Conservation (phyloP, 1,140 invertebrate genomes). For the Drosophila mayri region DNA sequence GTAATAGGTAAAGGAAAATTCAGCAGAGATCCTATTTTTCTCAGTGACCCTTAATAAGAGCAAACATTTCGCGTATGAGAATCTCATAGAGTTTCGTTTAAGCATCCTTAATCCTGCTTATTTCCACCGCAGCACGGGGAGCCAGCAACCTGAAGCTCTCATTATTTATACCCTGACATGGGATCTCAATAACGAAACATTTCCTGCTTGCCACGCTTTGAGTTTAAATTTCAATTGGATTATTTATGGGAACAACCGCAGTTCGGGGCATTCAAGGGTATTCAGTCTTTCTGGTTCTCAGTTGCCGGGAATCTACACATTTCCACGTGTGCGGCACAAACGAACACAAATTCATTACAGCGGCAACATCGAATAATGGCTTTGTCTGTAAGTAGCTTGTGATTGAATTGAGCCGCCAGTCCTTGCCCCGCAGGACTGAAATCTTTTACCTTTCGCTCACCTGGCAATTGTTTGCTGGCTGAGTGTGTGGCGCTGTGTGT, state of each 20-base stretch:
- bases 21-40: neutral
- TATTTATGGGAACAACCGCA: conserved; percentile 42
- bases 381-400: conserved; percentile 81
- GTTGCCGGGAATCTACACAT: conserved; percentile 19
- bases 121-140: conserved; percentile 53
- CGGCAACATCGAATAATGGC: conserved; percentile 67
- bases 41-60: conserved; percentile 16
- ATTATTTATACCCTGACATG: conserved; percentile 42
- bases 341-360: conserved; percentile 65
- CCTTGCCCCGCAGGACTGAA: conserved; percentile 43
- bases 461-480: conserved; percentile 44
- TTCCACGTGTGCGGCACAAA: conserved; percentile 58
- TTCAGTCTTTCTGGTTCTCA: neutral
- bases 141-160: conserved; percentile 20
- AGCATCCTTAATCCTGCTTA: conserved; percentile 78
- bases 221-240: conserved; percentile 50
- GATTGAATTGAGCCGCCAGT: conserved; percentile 77
- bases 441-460: conserved; percentile 50
- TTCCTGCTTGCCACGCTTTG: conserved; percentile 23
- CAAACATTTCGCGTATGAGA: conserved; percentile 41
- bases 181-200: conserved; percentile 37
- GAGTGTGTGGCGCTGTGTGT: conserved; percentile 12
- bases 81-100: conserved; percentile 69
- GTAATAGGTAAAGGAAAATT: too few relatives aligned
- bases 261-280: conserved; percentile 20